phyloP scores from a whole-genome alignment of 2,888 invertebrate species.

The Limnephilus lunatus region DNA sequence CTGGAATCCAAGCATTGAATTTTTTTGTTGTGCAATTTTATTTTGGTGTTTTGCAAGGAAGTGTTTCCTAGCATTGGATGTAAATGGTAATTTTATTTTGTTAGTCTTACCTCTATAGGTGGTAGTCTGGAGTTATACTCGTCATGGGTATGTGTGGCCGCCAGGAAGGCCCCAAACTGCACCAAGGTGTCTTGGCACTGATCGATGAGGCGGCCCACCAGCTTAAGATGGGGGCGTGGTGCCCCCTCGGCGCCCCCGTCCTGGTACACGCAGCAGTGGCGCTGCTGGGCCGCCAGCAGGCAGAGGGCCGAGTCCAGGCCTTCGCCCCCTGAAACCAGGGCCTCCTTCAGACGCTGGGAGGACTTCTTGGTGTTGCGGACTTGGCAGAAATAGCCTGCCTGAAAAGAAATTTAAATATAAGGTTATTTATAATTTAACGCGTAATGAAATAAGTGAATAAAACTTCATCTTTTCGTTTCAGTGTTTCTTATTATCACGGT shows the following conservation, averaged over 20 bases:
- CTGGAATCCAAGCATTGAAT: no score
- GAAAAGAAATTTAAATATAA: conserved; percentile 63
- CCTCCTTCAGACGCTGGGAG: conserved; percentile 95
- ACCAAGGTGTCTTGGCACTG: conserved; percentile 99
- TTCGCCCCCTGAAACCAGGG: conserved; percentile 87
- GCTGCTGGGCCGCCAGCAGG: conserved; percentile 96
- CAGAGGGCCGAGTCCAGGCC: conserved; percentile 96
- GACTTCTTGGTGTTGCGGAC: conserved; percentile 98
- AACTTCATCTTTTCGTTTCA: no score
- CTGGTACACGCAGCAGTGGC: conserved; percentile 94
- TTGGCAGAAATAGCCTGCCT: conserved; percentile 98
- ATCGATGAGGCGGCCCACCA: conserved; percentile 91
- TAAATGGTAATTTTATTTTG: neutral
- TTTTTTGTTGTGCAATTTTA: no score
- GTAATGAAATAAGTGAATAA: no score
- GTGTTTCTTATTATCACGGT: no score
- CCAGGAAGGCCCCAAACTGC: conserved; percentile 97
- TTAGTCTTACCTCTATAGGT: conserved; percentile 78
- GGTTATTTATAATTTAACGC: no score
- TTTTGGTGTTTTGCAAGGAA: no score
- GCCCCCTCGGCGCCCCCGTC: conserved; percentile 84
- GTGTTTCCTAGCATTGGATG: no score
- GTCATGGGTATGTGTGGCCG: conserved; percentile 94
- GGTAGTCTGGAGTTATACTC: conserved; percentile 95
- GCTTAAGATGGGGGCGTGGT: conserved; percentile 88